Conservation (phyloP, 37 sponge, comb jelly and placozoan genomes). For the Petrosia ficiformis region DNA sequence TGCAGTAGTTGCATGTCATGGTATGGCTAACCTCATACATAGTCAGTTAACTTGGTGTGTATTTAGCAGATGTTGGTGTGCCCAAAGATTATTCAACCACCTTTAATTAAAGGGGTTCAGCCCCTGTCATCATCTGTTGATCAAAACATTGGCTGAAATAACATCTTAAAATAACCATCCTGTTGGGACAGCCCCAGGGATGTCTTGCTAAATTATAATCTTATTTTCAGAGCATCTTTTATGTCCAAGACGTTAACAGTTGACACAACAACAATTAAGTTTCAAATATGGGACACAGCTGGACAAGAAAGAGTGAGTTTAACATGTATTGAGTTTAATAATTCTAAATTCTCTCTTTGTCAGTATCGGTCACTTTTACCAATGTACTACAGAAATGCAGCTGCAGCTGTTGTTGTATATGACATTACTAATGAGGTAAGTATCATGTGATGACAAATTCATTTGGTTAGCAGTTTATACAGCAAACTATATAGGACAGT, state of each 20-base stretch:
- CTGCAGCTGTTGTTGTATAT: slow-evolving; percentile 90
- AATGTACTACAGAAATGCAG: slow-evolving; percentile 92
- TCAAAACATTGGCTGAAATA: no score
- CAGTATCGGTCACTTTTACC: slow-evolving; percentile 88
- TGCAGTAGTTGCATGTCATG: no score
- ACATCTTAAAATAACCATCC: no score
- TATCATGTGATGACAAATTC: neutral
- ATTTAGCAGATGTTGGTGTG: no score
- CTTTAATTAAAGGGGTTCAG: no score
- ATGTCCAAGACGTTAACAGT: slow-evolving; percentile 84
- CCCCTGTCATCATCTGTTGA: no score
- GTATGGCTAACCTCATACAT: no score
- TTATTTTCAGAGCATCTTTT: slow-evolving; percentile 69
- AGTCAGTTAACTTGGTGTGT: no score
- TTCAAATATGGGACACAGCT: slow-evolving; percentile 97
- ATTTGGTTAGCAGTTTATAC: neutral
- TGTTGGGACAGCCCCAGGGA: no score
- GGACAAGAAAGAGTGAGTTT: slow-evolving; percentile 89
- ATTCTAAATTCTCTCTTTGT: neutral
- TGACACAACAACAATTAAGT: slow-evolving; percentile 57
- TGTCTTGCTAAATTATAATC: no score
- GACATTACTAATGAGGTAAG: slow-evolving; percentile 78
- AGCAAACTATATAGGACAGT: neutral
- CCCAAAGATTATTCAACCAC: no score
- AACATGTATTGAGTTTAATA: slow-evolving; percentile 64